Conservation (phyloP, 2,888 invertebrate genomes). For the Coenonympha glycerion region DNA sequence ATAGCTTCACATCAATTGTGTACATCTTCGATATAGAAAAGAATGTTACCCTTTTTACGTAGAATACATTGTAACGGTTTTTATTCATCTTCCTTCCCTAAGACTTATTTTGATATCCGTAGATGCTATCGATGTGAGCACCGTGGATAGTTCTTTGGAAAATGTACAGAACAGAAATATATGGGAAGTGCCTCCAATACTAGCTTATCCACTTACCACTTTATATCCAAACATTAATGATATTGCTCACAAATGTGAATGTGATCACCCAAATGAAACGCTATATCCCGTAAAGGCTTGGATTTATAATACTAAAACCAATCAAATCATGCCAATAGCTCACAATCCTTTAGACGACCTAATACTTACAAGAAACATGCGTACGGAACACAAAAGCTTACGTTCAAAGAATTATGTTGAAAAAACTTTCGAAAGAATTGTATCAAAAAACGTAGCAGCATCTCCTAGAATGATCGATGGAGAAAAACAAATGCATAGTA, state of each 20-base stretch:
- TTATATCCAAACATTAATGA: not conserved
- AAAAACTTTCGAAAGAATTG: constrained; percentile 16
- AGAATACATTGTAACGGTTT: not conserved
- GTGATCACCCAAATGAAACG: not conserved
- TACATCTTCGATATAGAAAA: too few relatives aligned
- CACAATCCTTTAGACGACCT: not conserved
- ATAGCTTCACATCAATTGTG: too few relatives aligned
- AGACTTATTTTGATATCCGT: constrained; percentile 20
- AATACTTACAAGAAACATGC: not conserved
- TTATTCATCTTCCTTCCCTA: too few relatives aligned
- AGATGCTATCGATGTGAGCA: constrained; percentile 38
- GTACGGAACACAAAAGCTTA: constrained; percentile 33
- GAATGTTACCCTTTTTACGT: not conserved
- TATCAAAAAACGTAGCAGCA: constrained; percentile 14
- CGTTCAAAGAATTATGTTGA: constrained; percentile 47
- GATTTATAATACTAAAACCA: not conserved
- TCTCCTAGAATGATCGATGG: constrained; percentile 35
- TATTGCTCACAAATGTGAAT: not conserved
- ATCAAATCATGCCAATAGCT: not conserved
- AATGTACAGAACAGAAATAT: constrained; percentile 3
- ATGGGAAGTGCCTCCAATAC: constrained; percentile 6
- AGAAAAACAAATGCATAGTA: constrained; percentile 46
- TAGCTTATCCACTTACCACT: constrained; percentile 18
- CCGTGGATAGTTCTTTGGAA: constrained; percentile 23
- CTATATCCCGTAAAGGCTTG: not conserved